Conservation (phyloP, 2,113 vertebrate species). For the Narcine bancroftii region DNA sequence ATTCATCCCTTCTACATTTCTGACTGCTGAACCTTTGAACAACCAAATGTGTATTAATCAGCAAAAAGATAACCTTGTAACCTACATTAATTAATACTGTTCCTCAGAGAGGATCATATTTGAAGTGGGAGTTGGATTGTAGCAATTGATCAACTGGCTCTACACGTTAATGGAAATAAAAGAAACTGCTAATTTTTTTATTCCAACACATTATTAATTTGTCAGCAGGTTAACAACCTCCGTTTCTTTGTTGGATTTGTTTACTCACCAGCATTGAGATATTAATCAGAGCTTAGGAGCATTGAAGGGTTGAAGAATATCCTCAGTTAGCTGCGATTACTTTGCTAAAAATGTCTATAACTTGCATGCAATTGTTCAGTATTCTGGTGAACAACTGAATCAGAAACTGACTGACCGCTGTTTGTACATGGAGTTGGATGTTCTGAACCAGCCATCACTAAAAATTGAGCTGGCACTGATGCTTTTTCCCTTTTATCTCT, state of each 20-base stretch:
- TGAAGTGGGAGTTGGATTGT: neutral
- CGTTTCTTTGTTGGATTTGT: neutral
- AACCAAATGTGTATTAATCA: neutral
- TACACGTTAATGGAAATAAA: neutral
- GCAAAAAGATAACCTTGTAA: neutral
- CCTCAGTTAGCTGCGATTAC: neutral
- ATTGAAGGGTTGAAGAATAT: neutral
- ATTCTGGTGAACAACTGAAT: neutral
- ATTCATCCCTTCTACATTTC: neutral
- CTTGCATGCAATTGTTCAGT: neutral
- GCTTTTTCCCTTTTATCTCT: no score
- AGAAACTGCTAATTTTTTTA: neutral
- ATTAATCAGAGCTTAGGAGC: neutral
- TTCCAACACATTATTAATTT: slow-evolving; percentile 2
- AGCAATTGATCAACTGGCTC: neutral
- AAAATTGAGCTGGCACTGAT: neutral
- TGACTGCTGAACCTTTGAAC: neutral
- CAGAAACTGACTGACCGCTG: neutral
- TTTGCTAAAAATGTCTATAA: neutral
- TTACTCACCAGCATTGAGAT: neutral
- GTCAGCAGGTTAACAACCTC: neutral
- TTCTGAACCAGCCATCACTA: neutral
- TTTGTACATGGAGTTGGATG: no score
- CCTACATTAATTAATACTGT: neutral
- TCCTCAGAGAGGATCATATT: neutral